These are phyloP conservation scores for Temnothorax curvispinosus DNA, from an alignment of 1,140 invertebrate species.

Conservation along the genomic window DNA sequence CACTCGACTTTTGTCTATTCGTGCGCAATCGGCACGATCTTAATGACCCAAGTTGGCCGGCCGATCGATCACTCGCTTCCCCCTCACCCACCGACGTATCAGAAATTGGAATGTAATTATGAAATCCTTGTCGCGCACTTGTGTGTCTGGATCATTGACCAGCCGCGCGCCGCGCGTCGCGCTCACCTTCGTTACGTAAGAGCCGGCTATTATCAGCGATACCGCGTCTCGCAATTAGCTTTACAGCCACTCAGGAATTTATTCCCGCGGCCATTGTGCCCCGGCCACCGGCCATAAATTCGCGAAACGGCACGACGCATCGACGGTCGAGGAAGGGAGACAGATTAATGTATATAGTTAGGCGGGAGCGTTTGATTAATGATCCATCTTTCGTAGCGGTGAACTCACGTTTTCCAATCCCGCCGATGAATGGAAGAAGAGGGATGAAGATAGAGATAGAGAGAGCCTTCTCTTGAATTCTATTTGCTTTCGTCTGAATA, in stretches of 20 bases:
- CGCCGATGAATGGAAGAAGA: neutral
- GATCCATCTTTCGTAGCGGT: slow-evolving; percentile 31
- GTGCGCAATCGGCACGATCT: neutral
- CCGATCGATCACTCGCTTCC: neutral
- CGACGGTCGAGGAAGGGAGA: slow-evolving; percentile 4
- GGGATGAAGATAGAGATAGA: neutral
- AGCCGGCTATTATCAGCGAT: slow-evolving; percentile 55
- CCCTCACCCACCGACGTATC: neutral
- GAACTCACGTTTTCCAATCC: slow-evolving; percentile 30
- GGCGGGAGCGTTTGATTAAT: slow-evolving; percentile 38
- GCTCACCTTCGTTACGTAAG: slow-evolving; percentile 52
- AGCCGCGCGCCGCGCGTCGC: slow-evolving; percentile 35
- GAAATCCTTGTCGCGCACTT: slow-evolving; percentile 61
- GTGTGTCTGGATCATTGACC: slow-evolving; percentile 75
- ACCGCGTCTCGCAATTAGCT: slow-evolving; percentile 53
- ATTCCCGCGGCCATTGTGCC: slow-evolving; percentile 35
- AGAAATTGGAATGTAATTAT: slow-evolving; percentile 74
- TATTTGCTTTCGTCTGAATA: slow-evolving; percentile 27
- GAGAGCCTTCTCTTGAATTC: neutral
- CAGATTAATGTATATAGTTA: slow-evolving; percentile 49
- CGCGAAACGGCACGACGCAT: slow-evolving; percentile 23
- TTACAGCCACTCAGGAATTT: slow-evolving; percentile 45
- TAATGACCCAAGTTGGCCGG: neutral
- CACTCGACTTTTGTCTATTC: slow-evolving; percentile 33
- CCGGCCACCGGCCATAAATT: slow-evolving; percentile 26